These are phyloP conservation scores for Lagocephalus sceleratus DNA, from an alignment of 2,797 vertebrate genomes.

Conservation along the genomic window DNA sequence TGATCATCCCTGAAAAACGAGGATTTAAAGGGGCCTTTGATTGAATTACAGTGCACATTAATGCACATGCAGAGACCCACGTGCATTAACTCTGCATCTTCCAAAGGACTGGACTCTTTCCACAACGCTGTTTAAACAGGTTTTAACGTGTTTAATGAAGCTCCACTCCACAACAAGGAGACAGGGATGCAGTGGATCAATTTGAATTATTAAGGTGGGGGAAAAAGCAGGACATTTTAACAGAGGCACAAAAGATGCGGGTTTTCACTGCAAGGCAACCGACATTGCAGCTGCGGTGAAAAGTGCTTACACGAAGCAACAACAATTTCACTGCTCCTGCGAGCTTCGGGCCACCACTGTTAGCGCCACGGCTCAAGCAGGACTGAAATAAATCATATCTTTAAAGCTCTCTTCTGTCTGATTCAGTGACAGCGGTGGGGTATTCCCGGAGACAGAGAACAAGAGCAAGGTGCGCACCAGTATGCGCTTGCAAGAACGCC, in stretches of 20 bases:
- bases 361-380: neutral
- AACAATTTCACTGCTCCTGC: neutral
- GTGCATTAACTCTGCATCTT: neutral
- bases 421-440: slow-evolving; percentile 10
- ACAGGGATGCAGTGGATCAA: neutral
- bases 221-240: neutral
- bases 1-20: slow-evolving; percentile 56
- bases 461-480: slow-evolving; percentile 1
- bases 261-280: slow-evolving; percentile 2
- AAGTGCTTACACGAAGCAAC: neutral
- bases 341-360: neutral
- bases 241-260: neutral
- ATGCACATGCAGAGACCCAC: too few relatives aligned
- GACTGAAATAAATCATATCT: neutral
- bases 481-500: slow-evolving; percentile 10
- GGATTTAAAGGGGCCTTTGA: slow-evolving; percentile 37
- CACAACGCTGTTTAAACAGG: neutral
- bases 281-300: neutral
- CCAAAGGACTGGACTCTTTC: neutral
- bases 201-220: neutral
- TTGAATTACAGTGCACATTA: slow-evolving; percentile 22
- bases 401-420: slow-evolving; percentile 2
- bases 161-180: neutral
- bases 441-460: slow-evolving; percentile 5
- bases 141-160: neutral